Base-by-base conservation (phyloP, 2,888 invertebrate genomes). In the Trachelus tabidus region DNA sequence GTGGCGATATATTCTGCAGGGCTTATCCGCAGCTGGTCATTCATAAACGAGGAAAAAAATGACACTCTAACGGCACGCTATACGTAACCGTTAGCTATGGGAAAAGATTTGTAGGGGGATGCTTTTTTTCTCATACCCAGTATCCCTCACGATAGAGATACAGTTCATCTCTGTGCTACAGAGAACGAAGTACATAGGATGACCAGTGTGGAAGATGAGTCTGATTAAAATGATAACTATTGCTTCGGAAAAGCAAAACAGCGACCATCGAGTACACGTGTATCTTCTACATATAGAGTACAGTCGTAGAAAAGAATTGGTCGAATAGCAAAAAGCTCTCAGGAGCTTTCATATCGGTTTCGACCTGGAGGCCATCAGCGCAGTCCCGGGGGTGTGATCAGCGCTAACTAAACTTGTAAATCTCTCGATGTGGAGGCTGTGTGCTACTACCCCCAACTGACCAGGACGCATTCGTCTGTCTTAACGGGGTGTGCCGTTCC, bases 391-490 rank as follows among this genome's bases (percentile, higher is more conserved):
- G 91, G 91, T 88, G 91, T 91, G 90, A 91, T 91, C 90, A 89
- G 84, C 79, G 88, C 86, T 91, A 91, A 91, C 91, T 91, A 90
- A 91, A 91, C 91, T 91, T 91, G 91, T 91, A 91, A 91, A 91
- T 91, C 91, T 91, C 89, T 84, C 87, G 78, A 79, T 81, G 81
- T 82, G 79, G 82, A 75, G 81, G 81, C 81, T 81, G 81, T 40
- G 40, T 15, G 40, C 15, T 40, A 15, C 82, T 87, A 87, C 84
- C 88, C 90, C 90, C 90, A 88, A 89, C 90, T 91, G 91, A 91
- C 91, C 91, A 88, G 87, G 90, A 91, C 90, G 87, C 90, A 91
- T 91, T 90, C 88, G 90, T 91, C 91, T 90, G 86, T 90, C 91
- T 91, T 91, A 89, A 31, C 12, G 31, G 34, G 76, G 56, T 34